Percentiles rank a stretch among this genome's conserved stretches.
These are phyloP conservation scores for Phasia obesa DNA, from an alignment of 2,888 invertebrate species.

Conservation along the genomic window DNA sequence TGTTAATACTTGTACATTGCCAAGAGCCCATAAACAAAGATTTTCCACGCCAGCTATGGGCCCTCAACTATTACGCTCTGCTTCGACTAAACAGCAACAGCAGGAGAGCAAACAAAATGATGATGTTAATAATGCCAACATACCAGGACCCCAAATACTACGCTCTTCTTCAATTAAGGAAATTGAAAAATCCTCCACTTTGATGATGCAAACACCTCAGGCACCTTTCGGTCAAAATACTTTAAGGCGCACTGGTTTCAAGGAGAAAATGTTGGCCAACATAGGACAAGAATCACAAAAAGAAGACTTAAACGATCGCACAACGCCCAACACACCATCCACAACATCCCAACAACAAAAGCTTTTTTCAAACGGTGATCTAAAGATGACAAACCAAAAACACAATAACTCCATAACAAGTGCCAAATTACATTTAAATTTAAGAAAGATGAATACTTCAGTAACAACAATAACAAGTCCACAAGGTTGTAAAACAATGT, in stretches of 20 bases:
- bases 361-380: conserved; percentile 51
- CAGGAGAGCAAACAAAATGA: conserved; percentile 13
- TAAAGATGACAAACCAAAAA: conserved; percentile 36
- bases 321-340: background rate
- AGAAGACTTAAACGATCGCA: conserved; percentile 54
- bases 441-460: conserved; percentile 64
- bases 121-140: background rate
- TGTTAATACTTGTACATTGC: conserved; percentile 55
- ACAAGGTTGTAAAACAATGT: background rate
- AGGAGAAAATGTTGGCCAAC: conserved; percentile 80
- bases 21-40: conserved; percentile 55
- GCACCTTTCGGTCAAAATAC: conserved; percentile 83
- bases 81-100: conserved; percentile 28
- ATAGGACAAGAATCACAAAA: conserved; percentile 73
- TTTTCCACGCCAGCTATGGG: conserved; percentile 43
- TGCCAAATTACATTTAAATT: conserved; percentile 76
- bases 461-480: background rate
- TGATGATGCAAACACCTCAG: background rate
- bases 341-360: no score
- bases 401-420: conserved; percentile 70
- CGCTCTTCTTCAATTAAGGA: conserved; percentile 73
- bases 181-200: conserved; percentile 50
- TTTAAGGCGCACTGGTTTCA: conserved; percentile 83
- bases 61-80: conserved; percentile 20
- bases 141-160: conserved; percentile 72